phyloP scores from a whole-genome alignment of 2,797 vertebrate species.

The Scarus forsteni region DNA sequence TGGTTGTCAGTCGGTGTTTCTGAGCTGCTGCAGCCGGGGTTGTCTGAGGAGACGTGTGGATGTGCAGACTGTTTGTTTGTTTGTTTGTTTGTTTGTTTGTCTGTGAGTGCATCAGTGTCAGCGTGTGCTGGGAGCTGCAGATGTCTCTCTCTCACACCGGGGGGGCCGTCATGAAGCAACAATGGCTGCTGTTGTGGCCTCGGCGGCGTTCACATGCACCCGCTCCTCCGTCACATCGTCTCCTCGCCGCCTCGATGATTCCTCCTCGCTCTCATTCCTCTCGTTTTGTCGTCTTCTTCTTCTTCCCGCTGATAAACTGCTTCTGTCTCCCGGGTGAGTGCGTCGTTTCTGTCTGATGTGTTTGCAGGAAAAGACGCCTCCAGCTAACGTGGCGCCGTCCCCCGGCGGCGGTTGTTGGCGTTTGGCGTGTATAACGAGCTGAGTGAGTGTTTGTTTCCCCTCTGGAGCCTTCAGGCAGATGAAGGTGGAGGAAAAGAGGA shows the following conservation, averaged over 20 bases:
- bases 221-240: conserved; percentile 45
- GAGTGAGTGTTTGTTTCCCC: conserved; percentile 11
- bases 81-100: conserved; percentile 20
- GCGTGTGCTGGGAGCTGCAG: conserved; percentile 62
- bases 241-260: conserved; percentile 22
- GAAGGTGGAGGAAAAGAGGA: conserved; percentile 11
- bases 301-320: conserved; percentile 27
- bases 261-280: conserved; percentile 13
- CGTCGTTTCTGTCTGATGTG: conserved; percentile 15
- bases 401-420: conserved; percentile 14
- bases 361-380: conserved; percentile 29
- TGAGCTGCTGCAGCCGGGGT: conserved; percentile 29
- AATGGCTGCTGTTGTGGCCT: conserved; percentile 74
- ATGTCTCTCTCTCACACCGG: conserved; percentile 60
- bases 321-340: conserved; percentile 53
- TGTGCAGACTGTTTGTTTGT: conserved; percentile 23
- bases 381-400: conserved; percentile 35
- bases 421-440: conserved; percentile 48
- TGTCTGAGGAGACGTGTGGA: conserved; percentile 17
- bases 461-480: not conserved
- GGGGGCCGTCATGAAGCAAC: conserved; percentile 44
- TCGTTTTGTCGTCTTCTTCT: conserved; percentile 10
- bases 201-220: conserved; percentile 50
- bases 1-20: conserved; percentile 4
- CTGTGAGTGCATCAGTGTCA: conserved; percentile 39